Percentiles rank a stretch among this genome's conserved stretches.
Evolutionary conservation across 2,888 invertebrate species (phyloP).

Genomic region (Hydrotaea cyrtoneurina): DNA sequence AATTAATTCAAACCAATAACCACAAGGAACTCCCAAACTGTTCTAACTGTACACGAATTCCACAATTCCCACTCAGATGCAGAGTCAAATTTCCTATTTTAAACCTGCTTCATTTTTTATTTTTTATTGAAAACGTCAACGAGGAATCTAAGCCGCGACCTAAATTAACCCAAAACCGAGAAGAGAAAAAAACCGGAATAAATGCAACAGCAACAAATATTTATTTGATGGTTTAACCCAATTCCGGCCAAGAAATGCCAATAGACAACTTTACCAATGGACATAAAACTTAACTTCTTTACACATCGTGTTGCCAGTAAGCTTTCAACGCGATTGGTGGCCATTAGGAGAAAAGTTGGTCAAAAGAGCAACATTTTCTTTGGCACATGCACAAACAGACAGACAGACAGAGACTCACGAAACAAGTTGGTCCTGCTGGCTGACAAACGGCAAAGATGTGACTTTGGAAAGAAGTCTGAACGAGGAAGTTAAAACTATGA

Average conservation of each 20-base stretch:
- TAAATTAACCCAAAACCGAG: neutral
- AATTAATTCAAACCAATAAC: no score
- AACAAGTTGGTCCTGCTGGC: constrained; percentile 51
- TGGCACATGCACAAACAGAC: constrained; percentile 14
- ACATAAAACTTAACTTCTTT: neutral
- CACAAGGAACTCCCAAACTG: no score
- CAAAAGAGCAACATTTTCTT: constrained; percentile 53
- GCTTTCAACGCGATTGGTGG: constrained; percentile 41
- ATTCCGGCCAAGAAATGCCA: constrained; percentile 26
- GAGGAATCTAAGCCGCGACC: neutral
- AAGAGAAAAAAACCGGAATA: neutral
- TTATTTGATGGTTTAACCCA: constrained; percentile 42
- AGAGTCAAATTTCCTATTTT: neutral
- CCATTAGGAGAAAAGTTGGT: constrained; percentile 63
- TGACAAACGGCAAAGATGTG: neutral
- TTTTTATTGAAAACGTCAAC: neutral
- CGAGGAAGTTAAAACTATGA: constrained; percentile 53
- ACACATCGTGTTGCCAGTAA: neutral
- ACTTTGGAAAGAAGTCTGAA: neutral
- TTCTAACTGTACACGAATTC: neutral
- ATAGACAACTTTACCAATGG: constrained; percentile 25
- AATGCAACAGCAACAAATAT: constrained; percentile 5
- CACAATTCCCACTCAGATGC: neutral
- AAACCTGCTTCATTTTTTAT: neutral
- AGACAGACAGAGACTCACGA: neutral